phyloP scores from a whole-genome alignment of 1,140 invertebrate genomes.

The Zaprionus davidi region DNA sequence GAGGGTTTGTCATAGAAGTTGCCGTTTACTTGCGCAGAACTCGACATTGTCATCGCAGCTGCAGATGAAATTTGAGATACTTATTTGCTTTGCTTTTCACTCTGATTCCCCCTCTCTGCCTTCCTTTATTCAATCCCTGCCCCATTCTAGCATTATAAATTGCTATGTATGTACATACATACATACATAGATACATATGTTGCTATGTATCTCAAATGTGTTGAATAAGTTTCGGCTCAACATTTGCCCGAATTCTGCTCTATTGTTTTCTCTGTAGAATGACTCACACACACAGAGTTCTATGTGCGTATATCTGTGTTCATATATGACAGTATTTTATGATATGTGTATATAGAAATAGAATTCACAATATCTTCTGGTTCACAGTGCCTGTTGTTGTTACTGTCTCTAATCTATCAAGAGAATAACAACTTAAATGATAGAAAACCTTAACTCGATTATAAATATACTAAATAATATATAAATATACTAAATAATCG shows the following conservation, averaged over 20 bases:
- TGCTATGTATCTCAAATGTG: slow-evolving; percentile 28
- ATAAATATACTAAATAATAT: no score
- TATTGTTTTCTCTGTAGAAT: slow-evolving; percentile 39
- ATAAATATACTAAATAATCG: no score
- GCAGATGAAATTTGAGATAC: neutral
- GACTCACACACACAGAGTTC: slow-evolving; percentile 27
- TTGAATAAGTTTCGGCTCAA: slow-evolving; percentile 42
- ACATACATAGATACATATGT: no score
- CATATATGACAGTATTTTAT: slow-evolving; percentile 23
- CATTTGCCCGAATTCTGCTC: slow-evolving; percentile 55
- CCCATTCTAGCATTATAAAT: neutral
- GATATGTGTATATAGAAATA: slow-evolving; percentile 38
- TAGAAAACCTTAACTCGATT: no score
- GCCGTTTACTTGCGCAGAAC: slow-evolving; percentile 6
- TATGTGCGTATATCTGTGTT: neutral
- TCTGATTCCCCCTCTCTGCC: neutral
- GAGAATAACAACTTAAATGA: no score
- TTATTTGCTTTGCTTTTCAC: neutral
- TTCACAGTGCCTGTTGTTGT: neutral
- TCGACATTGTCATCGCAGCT: neutral
- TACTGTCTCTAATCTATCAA: slow-evolving; percentile 5
- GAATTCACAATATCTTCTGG: slow-evolving; percentile 5
- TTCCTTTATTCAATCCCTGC: neutral
- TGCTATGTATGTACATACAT: no score
- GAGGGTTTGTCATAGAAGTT: neutral